Evolutionary conservation across 2,888 invertebrate species (phyloP).

Genomic region (Rambutsinella grinnellia): DNA sequence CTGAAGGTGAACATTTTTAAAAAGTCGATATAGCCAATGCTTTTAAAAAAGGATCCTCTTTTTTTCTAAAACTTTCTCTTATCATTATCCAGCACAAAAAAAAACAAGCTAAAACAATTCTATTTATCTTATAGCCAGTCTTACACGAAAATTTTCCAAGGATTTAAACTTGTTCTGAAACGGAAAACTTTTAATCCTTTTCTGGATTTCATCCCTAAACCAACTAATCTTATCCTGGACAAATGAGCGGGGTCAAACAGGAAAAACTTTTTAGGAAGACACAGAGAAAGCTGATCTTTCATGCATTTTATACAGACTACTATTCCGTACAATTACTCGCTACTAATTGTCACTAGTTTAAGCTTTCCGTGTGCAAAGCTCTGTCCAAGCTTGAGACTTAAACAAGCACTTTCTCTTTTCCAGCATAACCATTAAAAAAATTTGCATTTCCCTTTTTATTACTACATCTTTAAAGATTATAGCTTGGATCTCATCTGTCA

Average conservation of each 20-base stretch:
- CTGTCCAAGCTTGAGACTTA: too few species aligned
- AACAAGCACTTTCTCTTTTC: slow-evolving; percentile 6
- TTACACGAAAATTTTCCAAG: background rate
- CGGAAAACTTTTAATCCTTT: background rate
- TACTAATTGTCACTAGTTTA: too few species aligned
- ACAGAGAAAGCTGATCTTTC: too few species aligned
- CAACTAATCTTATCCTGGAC: too few species aligned
- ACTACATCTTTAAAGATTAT: slow-evolving; percentile 45
- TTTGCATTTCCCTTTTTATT: slow-evolving; percentile 53
- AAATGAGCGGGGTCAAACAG: too few species aligned
- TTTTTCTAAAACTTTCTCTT: background rate
- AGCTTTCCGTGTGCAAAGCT: too few species aligned
- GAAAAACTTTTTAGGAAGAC: too few species aligned
- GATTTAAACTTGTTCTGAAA: background rate
- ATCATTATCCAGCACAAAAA: background rate
- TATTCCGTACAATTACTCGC: too few species aligned
- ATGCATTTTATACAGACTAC: too few species aligned
- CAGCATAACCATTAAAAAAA: slow-evolving; percentile 36
- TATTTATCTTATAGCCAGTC: background rate
- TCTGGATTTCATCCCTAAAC: background rate
- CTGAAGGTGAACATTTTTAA: too few species aligned
- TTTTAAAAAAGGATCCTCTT: background rate
- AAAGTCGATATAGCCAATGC: background rate
- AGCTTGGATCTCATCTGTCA: slow-evolving; percentile 44
- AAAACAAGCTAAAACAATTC: too few species aligned